Evolutionary conservation across 2,888 invertebrate genomes (phyloP).

Genomic region (Galeopsomyia nigrocyanea): DNA sequence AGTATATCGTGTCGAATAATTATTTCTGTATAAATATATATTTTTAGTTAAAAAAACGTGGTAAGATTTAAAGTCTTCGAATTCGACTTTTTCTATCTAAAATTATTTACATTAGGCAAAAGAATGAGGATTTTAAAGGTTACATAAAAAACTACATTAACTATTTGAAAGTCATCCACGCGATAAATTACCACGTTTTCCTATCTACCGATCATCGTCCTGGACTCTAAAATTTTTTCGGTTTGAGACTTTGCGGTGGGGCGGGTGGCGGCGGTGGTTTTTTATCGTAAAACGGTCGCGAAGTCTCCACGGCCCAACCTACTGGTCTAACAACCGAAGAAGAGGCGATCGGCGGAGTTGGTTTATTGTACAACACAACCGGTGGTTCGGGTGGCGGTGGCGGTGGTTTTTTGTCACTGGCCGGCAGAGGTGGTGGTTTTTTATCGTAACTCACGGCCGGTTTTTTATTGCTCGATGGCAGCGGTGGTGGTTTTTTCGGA

Average conservation of each 20-base stretch:
- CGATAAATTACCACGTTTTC: too few species aligned
- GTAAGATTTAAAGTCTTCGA: too few species aligned
- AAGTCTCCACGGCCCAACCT: too few species aligned
- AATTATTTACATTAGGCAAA: conserved; percentile 7
- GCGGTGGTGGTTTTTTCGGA: neutral
- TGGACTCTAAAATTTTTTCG: conserved; percentile 51
- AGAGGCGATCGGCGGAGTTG: neutral
- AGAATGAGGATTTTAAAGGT: too few species aligned
- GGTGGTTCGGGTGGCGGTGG: conserved; percentile 55
- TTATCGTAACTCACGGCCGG: conserved; percentile 54
- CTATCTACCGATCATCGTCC: too few species aligned
- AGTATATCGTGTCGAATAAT: too few species aligned
- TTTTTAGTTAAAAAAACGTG: too few species aligned
- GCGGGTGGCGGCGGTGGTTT: conserved; percentile 66
- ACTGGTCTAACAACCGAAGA: too few species aligned
- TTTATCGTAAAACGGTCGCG: conserved; percentile 60
- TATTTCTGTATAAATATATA: too few species aligned
- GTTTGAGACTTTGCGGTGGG: conserved; percentile 60
- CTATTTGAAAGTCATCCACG: too few species aligned
- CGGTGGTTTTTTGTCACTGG: conserved; percentile 60
- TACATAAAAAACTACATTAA: too few species aligned
- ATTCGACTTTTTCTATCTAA: neutral
- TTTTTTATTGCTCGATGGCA: neutral
- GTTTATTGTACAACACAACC: neutral
- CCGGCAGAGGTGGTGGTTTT: conserved; percentile 40